Base-by-base conservation (phyloP, 2,797 vertebrate species). In the Dermochelys coriacea region DNA sequence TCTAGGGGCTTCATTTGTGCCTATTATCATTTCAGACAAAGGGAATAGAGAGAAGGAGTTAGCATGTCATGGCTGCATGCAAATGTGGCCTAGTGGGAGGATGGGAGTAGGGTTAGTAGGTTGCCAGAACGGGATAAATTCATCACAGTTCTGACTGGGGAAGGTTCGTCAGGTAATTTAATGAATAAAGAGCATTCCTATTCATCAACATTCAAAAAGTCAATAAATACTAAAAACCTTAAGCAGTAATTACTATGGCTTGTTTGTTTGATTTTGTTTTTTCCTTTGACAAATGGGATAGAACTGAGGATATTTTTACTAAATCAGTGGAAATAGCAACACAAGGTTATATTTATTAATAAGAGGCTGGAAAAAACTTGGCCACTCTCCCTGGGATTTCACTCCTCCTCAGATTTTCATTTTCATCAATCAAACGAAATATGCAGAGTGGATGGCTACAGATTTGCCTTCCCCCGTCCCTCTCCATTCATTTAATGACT, bases 351-450 rank as follows among this genome's bases (percentile, higher is more conserved):
- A 87, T 96, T 52, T 27, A 41, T 79, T 89, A 89, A 89, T 85
- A 88, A 95, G 86, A 91, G 23, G 75, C 89, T 85, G 83, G 27
- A 10, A 88, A 31, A 29, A 95, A 64, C 80, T 51, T 61, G 85
- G 84, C 64, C 5, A 11, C 57, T 95, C 87, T 92, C 86, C 41
- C 23, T 0, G 2, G 90, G 64, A 37, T 59, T 59, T 79, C 16
- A 71, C 45, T 80, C 75, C 23, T 93, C 83, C 84, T 79, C 89
- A 84, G 10, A n/a, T 61, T 94, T 91, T 7, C 52, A 87, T 89
- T 93, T 93, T 88, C 94, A 94, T 96, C 96, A 93, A 96, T 96
- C 83, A 94, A 80, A 86, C 85, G n/a, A 23, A 85, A 45, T n/a
- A 34, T 15, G 5, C 15, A 50, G 29, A 68, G 57, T 19, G 71